phyloP scores from a whole-genome alignment of 2,888 invertebrate species.

The Euspilapteryx auroguttella region DNA sequence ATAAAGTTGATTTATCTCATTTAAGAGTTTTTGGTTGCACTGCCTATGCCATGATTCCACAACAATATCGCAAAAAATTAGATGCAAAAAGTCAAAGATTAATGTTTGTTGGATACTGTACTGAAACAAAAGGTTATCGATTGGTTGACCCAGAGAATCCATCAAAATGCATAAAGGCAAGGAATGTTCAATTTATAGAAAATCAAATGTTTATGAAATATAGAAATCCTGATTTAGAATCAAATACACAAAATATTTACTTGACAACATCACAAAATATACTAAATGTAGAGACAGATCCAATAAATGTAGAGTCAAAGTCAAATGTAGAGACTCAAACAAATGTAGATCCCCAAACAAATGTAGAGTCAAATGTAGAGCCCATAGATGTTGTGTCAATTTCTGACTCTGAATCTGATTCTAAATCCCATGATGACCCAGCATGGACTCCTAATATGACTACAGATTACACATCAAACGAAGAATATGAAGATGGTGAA shows the following conservation, averaged over 20 bases:
- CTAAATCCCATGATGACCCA: background rate
- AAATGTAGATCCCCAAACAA: too few relatives aligned
- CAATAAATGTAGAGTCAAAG: too few relatives aligned
- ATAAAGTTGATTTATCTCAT: conserved; percentile 1
- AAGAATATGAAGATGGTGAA: background rate
- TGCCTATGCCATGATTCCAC: conserved; percentile 1
- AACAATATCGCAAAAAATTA: too few relatives aligned
- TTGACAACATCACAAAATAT: background rate
- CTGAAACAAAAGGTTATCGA: conserved; percentile 6
- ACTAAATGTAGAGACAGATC: too few relatives aligned
- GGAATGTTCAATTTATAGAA: too few relatives aligned
- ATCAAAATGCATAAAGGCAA: conserved; percentile 1
- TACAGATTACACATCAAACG: conserved; percentile 1
- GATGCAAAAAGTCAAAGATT: conserved; percentile 5
- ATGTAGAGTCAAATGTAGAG: background rate
- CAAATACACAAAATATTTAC: background rate
- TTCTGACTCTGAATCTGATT: background rate
- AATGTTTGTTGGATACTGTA: conserved; percentile 6
- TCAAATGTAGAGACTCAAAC: too few relatives aligned
- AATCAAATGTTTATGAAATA: background rate
- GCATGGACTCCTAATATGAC: conserved; percentile 3
- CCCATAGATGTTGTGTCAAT: too few relatives aligned
- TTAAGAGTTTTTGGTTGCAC: conserved; percentile 3
- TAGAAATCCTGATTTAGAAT: background rate
- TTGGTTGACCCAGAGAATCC: conserved; percentile 6